A percentile compares a stretch with the other conserved stretches of the same genome.
phyloP scores from a whole-genome alignment of 1,140 invertebrate species.

The Aporrectodea caliginosa region DNA sequence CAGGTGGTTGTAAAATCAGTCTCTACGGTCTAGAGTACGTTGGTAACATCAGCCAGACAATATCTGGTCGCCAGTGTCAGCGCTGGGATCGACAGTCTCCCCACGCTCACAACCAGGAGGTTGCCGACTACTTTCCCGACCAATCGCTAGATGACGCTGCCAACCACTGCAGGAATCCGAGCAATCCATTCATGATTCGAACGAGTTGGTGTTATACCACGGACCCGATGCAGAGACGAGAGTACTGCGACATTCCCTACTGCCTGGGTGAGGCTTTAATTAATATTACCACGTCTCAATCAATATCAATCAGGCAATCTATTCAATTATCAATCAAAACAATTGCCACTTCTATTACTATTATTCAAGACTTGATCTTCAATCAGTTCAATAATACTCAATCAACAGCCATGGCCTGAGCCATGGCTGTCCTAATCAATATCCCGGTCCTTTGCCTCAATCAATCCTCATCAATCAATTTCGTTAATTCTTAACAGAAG shows the following conservation, averaged over 20 bases:
- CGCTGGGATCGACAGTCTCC: slow-evolving; percentile 36
- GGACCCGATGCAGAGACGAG: slow-evolving; percentile 24
- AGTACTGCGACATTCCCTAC: slow-evolving; percentile 31
- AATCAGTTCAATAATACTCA: no score
- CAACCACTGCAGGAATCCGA: slow-evolving; percentile 31
- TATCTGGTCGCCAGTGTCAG: slow-evolving; percentile 37
- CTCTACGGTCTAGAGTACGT: slow-evolving; percentile 32
- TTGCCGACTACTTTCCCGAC: slow-evolving; percentile 29
- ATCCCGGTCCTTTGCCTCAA: no score
- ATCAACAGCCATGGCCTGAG: no score
- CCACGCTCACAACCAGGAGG: slow-evolving; percentile 32
- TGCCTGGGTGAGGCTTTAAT: slow-evolving; percentile 16
- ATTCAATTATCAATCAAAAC: no score
- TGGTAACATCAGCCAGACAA: slow-evolving; percentile 33
- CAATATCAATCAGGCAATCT: no score
- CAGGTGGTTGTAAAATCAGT: slow-evolving; percentile 13
- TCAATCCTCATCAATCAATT: no score
- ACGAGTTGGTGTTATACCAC: slow-evolving; percentile 31
- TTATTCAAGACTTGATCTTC: no score
- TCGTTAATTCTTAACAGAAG: no score
- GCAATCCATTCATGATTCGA: not conserved
- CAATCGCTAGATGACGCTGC: slow-evolving; percentile 13
- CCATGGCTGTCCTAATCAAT: no score
- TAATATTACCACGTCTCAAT: no score
- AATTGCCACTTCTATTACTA: no score